Conservation (phyloP, 2,113 vertebrate genomes). For the Setophaga coronata region DNA sequence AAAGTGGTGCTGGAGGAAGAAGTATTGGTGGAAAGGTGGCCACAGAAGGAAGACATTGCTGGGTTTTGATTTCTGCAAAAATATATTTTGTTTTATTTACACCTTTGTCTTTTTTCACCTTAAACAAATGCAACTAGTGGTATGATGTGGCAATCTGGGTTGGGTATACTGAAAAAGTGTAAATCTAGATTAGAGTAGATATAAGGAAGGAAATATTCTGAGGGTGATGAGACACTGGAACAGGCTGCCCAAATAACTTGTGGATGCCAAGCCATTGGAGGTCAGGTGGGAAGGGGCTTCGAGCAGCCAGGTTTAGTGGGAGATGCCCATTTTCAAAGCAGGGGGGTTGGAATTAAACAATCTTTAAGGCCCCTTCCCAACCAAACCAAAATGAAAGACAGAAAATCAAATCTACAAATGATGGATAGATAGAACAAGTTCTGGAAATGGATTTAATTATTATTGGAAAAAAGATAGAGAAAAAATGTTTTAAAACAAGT, state of each 20-base stretch:
- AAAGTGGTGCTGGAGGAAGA: neutral
- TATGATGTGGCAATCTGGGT: neutral
- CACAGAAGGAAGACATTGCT: neutral
- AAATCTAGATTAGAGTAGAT: neutral
- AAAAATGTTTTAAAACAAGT: neutral
- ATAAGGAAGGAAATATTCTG: neutral
- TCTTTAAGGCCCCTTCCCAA: neutral
- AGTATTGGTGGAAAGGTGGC: neutral
- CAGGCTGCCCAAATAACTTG: neutral
- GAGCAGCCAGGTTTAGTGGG: neutral
- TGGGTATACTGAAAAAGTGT: rapidly evolving
- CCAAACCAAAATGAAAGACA: neutral
- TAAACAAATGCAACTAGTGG: neutral
- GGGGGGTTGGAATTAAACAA: rapidly evolving
- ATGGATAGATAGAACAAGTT: neutral
- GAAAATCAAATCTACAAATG: neutral
- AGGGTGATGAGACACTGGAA: neutral
- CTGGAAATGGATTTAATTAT: neutral
- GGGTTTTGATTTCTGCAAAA: neutral
- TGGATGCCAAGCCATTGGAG: neutral
- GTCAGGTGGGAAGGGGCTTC: neutral
- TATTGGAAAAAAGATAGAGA: neutral
- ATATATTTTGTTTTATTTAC: neutral
- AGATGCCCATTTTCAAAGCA: neutral
- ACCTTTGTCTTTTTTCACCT: neutral